Conservation (phyloP, 2,113 vertebrate species). For the Zosterops hypoxanthus region DNA sequence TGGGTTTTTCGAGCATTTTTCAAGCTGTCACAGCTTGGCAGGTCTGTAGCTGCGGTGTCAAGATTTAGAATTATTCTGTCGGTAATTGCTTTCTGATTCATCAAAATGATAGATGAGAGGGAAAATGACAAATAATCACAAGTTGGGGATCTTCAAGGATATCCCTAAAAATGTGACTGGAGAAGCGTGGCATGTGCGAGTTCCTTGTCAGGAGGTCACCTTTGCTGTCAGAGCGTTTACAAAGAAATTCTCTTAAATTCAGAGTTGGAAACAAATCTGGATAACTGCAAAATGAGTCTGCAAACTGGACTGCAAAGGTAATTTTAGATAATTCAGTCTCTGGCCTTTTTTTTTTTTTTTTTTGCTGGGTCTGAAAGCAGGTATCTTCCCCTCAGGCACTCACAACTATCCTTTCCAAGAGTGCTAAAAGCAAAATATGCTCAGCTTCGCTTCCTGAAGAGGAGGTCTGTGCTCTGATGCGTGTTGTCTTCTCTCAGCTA, state of each 20-base stretch:
- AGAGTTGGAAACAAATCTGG: not conserved
- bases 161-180: slow-evolving; percentile 62
- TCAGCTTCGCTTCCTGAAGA: not conserved
- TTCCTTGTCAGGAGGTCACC: slow-evolving; percentile 55
- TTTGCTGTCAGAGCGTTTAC: slow-evolving; percentile 32
- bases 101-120: slow-evolving; percentile 69
- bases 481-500: not conserved
- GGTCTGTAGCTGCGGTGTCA: slow-evolving; percentile 70
- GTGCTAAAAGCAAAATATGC: not conserved
- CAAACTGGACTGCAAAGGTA: not conserved
- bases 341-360: not conserved
- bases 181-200: not conserved
- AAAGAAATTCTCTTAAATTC: slow-evolving; percentile 40
- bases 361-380: not conserved
- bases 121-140: slow-evolving; percentile 71
- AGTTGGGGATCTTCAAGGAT: slow-evolving; percentile 66
- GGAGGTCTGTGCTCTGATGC: not conserved
- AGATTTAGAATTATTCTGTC: slow-evolving; percentile 72
- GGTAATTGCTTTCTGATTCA: slow-evolving; percentile 75
- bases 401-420: not conserved
- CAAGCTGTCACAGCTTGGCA: slow-evolving; percentile 73
- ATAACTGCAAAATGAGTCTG: not conserved
- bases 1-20: slow-evolving; percentile 66
- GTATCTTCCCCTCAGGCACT: not conserved
- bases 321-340: slow-evolving; percentile 3